phyloP scores from a whole-genome alignment of 2,888 invertebrate species.

The Orthosia gothica region DNA sequence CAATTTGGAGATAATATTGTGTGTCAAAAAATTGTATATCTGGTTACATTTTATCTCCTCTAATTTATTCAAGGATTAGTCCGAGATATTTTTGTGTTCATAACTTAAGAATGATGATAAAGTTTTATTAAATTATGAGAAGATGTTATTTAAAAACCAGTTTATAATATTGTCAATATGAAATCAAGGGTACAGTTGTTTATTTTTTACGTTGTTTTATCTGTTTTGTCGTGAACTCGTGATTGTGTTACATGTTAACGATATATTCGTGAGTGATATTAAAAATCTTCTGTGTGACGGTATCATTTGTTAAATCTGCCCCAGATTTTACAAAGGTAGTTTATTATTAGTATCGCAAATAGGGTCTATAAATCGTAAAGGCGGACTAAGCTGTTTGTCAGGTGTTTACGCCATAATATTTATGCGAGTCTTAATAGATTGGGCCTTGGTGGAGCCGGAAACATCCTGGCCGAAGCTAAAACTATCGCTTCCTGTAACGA shows the following conservation, averaged over 20 bases:
- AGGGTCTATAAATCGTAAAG: conserved; percentile 3
- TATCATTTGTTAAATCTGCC: background rate
- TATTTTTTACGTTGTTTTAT: background rate
- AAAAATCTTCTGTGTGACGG: background rate
- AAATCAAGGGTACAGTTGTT: background rate
- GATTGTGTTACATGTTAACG: conserved; percentile 3
- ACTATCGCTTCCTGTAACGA: conserved; percentile 44
- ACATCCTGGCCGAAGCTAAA: conserved; percentile 24
- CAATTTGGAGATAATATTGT: conserved; percentile 11
- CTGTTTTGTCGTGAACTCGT: conserved; percentile 3
- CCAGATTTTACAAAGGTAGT: background rate
- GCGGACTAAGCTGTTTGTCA: background rate
- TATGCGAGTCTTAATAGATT: conserved; percentile 36
- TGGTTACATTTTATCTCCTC: conserved; percentile 1
- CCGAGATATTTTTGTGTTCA: background rate
- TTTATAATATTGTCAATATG: background rate
- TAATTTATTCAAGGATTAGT: conserved; percentile 3
- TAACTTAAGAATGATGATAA: background rate
- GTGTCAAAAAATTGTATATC: conserved; percentile 19
- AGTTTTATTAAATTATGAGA: background rate
- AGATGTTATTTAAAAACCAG: background rate
- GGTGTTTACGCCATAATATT: conserved; percentile 23
- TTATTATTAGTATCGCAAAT: background rate
- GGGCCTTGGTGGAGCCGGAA: conserved; percentile 45
- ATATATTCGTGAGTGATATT: background rate